These are phyloP conservation scores for Pachycephus smyrnensis DNA, from an alignment of 2,888 invertebrate species.

Conservation along the genomic window DNA sequence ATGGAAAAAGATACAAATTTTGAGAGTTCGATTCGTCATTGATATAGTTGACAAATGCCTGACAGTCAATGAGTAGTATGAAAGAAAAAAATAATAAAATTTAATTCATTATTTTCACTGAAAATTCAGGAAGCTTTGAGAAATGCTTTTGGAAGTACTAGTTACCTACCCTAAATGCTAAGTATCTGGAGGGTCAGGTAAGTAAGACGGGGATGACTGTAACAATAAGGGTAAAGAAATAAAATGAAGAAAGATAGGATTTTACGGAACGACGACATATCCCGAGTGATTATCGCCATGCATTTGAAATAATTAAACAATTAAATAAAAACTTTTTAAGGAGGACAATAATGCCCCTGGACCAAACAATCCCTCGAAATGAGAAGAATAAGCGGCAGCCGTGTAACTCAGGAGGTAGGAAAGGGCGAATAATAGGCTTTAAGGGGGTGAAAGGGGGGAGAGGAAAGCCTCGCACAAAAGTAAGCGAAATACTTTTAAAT, in stretches of 20 bases:
- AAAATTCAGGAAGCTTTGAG: neutral
- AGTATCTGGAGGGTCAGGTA: neutral
- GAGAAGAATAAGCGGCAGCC: neutral
- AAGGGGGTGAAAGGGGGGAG: neutral
- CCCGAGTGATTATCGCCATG: slow-evolving; percentile 44
- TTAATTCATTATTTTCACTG: neutral
- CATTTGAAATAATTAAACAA: slow-evolving; percentile 57
- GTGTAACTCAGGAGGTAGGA: neutral
- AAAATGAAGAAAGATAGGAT: neutral
- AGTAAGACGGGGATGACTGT: neutral
- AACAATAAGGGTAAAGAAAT: neutral
- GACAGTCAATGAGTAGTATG: neutral
- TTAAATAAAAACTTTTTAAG: slow-evolving; percentile 47
- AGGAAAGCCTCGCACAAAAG: neutral
- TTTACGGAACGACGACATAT: slow-evolving; percentile 8
- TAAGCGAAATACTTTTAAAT: slow-evolving; percentile 4
- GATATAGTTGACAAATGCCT: neutral
- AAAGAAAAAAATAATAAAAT: neutral
- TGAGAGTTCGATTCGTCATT: neutral
- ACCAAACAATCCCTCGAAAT: neutral
- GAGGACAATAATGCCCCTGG: neutral
- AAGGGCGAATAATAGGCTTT: neutral
- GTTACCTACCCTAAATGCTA: neutral
- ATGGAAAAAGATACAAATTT: neutral
- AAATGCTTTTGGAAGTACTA: neutral